A percentile compares a stretch with the other conserved stretches of the same genome.
Conservation (phyloP, 2,888 invertebrate species). For the Lepas anatifera region DNA sequence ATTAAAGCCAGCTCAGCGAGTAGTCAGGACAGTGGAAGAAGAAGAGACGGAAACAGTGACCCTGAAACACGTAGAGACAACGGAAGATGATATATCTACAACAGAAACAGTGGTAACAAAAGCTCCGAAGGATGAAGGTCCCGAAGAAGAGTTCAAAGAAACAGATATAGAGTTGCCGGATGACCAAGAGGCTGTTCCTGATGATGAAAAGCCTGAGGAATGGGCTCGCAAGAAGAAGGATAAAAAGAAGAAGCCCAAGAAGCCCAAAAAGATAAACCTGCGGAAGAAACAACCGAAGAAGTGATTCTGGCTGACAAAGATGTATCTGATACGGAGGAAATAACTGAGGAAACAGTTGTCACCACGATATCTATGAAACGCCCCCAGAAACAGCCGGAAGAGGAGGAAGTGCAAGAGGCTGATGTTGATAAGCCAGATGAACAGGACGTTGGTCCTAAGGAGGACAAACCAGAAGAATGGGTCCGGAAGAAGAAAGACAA, state of each 20-base stretch:
- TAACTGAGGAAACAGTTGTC: background rate
- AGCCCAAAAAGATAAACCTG: background rate
- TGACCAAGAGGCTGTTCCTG: conserved; percentile 32
- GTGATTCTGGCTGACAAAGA: no score
- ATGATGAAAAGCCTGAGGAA: conserved; percentile 17
- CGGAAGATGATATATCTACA: background rate
- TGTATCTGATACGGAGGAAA: background rate
- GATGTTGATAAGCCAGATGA: conserved; percentile 24
- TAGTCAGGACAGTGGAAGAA: background rate
- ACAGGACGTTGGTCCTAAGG: conserved; percentile 22
- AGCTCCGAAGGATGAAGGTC: no score
- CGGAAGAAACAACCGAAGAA: background rate
- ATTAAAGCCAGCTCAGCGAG: background rate
- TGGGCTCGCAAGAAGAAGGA: conserved; percentile 15
- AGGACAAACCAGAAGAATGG: background rate
- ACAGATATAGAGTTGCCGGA: conserved; percentile 34
- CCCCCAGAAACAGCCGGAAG: conserved; percentile 16
- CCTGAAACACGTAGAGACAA: background rate
- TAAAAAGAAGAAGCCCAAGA: background rate
- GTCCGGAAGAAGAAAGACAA: background rate
- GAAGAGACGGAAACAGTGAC: background rate
- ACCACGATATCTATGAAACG: background rate
- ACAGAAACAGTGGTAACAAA: no score
- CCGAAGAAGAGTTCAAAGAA: conserved; percentile 25
- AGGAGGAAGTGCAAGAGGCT: conserved; percentile 21